Conservation (phyloP, 2,888 invertebrate genomes). For the Anticlea derivata region DNA sequence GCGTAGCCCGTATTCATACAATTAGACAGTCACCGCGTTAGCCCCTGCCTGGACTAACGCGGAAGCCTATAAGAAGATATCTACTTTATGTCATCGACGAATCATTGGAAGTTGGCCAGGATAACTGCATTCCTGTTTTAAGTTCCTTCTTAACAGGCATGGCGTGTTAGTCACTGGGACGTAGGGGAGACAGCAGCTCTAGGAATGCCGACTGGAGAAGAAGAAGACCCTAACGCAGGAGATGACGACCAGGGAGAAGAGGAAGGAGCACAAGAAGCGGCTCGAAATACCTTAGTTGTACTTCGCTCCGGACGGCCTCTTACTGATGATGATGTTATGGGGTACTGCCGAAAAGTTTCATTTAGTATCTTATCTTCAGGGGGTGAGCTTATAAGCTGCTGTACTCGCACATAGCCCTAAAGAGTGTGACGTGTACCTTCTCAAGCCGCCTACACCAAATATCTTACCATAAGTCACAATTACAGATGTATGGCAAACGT, state of each 20-base stretch:
- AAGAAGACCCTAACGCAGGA: constrained; percentile 50
- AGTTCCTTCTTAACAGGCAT: constrained; percentile 43
- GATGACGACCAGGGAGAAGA: constrained; percentile 62
- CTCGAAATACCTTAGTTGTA: constrained; percentile 54
- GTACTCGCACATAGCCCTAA: too few species aligned
- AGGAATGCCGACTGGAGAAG: constrained; percentile 49
- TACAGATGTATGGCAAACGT: too few species aligned
- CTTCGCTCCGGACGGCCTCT: constrained; percentile 59
- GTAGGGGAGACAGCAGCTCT: constrained; percentile 60
- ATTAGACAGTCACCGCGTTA: too few species aligned
- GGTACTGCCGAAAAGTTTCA: constrained; percentile 41
- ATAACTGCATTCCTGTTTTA: not conserved
- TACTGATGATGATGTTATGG: constrained; percentile 63
- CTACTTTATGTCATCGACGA: too few species aligned
- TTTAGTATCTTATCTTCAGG: too few species aligned
- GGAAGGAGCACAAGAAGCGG: constrained; percentile 54
- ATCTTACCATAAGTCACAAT: too few species aligned
- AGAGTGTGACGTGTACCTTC: too few species aligned
- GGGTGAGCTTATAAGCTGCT: too few species aligned
- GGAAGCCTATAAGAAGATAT: too few species aligned
- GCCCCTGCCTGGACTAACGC: too few species aligned
- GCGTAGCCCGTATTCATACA: too few species aligned
- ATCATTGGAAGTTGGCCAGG: not conserved
- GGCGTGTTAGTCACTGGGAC: constrained; percentile 67
- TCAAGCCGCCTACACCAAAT: too few species aligned